Conservation (phyloP, 2,797 vertebrate genomes). For the Triplophysa bombifrons region DNA sequence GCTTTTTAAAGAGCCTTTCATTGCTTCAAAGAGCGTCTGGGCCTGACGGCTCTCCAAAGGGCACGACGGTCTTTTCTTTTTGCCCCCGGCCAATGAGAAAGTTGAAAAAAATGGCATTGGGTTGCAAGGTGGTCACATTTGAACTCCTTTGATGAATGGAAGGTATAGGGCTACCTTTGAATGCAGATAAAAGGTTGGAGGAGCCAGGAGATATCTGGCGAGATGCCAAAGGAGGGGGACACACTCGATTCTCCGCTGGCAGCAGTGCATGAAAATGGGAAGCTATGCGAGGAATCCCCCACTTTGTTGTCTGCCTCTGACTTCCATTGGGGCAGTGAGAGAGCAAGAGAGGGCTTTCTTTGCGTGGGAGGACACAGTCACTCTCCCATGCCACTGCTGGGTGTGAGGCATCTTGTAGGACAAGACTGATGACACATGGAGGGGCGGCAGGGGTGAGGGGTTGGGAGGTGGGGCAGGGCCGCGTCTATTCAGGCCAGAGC, state of each 20-base stretch:
- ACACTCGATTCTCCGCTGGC: conserved; percentile 73
- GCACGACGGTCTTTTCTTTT: conserved; percentile 44
- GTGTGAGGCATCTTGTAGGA: conserved; percentile 81
- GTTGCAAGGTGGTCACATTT: conserved; percentile 80
- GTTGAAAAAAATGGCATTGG: conserved; percentile 70
- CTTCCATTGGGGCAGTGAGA: conserved; percentile 57
- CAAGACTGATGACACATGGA: conserved; percentile 83
- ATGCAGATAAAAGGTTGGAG: conserved; percentile 74
- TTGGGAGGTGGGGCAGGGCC: conserved; percentile 60
- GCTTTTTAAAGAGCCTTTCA: conserved; percentile 21
- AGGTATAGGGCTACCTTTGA: conserved; percentile 77
- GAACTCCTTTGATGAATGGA: conserved; percentile 69
- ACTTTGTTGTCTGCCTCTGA: conserved; percentile 66
- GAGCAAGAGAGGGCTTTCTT: conserved; percentile 61
- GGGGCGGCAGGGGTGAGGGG: conserved; percentile 56
- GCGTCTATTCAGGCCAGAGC: conserved; percentile 70
- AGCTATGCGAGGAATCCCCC: conserved; percentile 85
- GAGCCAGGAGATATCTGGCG: conserved; percentile 73
- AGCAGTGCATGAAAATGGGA: conserved; percentile 83
- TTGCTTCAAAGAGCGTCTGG: conserved; percentile 31
- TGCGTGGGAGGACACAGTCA: conserved; percentile 68
- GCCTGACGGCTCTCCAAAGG: conserved; percentile 53
- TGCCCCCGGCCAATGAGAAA: conserved; percentile 57
- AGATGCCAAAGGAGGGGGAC: conserved; percentile 66
- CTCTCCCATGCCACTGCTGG: conserved; percentile 83